Base-by-base conservation (phyloP, 2,113 vertebrate genomes). In the Campylorhamphus procurvoides region DNA sequence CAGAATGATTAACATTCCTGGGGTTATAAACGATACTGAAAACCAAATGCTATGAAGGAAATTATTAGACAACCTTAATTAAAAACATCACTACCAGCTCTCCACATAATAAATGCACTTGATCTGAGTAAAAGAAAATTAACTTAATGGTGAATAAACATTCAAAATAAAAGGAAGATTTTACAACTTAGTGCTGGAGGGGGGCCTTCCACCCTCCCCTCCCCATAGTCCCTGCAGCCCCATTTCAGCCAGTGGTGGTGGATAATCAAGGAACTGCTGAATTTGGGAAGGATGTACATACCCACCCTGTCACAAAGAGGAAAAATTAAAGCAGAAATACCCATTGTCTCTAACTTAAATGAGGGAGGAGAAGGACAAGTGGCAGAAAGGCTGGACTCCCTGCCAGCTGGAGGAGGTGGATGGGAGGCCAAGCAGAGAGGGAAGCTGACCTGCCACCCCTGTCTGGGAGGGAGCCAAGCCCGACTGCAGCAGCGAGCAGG, bases 61-160 rank as follows among this genome's bases (percentile, higher is more conserved):
- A 92, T 84, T 89, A 91, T 89, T 87, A 79, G 69, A 44, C 40
- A 85, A 69, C 11, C 53, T 87, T 93, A 93, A 95, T 73, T 89
- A 75, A 94, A 94, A 84, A 31, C 58, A 73, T 84, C 53, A 35
- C 62, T 52, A 73, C 66, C 29, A 73, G 8, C 33, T 89, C 73
- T 86, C 52, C 22, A 71, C 46, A 44, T 87, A 82, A 78, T 84
- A 95, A 89, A 77, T 0, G 8, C 9, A 47, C 25, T 81, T 25
- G 35, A 60, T 74, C 33, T 72, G 15, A 60, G 24, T 27, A 33
- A 74, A 89, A 84, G 44, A 79, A 89, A 91, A 91, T 74, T 3
- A 69, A 93, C 47, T 62, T 80, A 77, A 86, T 46, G n/a, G 28
- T 44, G 25, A 94, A 63, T 81, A 86, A 81, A 46, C 7, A 17